phyloP scores from a whole-genome alignment of 2,113 vertebrate species.

The Festucalex cinctus region DNA sequence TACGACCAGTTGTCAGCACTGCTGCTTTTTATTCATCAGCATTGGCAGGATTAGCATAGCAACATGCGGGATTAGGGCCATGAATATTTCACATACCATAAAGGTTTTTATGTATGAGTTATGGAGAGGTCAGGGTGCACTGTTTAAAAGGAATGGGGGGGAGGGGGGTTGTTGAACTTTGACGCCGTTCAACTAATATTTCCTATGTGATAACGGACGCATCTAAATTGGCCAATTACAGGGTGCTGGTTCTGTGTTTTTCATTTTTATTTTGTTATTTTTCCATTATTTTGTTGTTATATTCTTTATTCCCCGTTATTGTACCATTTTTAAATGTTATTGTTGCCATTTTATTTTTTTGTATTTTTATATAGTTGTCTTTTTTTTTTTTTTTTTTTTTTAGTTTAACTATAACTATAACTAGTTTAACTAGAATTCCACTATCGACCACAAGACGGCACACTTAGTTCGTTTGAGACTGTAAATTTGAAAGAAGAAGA shows the following conservation, averaged over 20 bases:
- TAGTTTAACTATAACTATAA: too few species aligned
- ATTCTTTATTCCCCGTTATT: neutral
- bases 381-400: too few species aligned
- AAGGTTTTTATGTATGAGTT: conserved; percentile 11
- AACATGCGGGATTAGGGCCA: conserved; percentile 20
- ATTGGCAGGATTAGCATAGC: conserved; percentile 39
- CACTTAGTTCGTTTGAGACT: too few species aligned
- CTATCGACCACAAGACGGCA: too few species aligned
- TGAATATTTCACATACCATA: conserved; percentile 35
- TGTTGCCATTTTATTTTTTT: neutral
- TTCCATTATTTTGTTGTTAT: conserved; percentile 6
- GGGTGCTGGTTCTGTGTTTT: neutral
- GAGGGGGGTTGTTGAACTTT: too few species aligned
- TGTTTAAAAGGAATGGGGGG: conserved; percentile 7
- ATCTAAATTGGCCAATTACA: neutral
- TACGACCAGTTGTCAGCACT: conserved; percentile 22
- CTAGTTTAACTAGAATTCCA: too few species aligned
- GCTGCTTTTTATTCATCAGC: conserved; percentile 37
- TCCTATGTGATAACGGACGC: too few species aligned
- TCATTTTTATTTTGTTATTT: conserved; percentile 8
- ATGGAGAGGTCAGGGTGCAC: conserved; percentile 6
- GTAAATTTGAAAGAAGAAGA: too few species aligned
- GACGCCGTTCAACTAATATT: too few species aligned
- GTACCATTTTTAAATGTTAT: neutral
- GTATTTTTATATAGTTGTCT: too few species aligned